Evolutionary conservation across 2,113 vertebrate species (phyloP), one percentile per base, ranked within the genome.

Genomic region (Pionites leucogaster): DNA sequence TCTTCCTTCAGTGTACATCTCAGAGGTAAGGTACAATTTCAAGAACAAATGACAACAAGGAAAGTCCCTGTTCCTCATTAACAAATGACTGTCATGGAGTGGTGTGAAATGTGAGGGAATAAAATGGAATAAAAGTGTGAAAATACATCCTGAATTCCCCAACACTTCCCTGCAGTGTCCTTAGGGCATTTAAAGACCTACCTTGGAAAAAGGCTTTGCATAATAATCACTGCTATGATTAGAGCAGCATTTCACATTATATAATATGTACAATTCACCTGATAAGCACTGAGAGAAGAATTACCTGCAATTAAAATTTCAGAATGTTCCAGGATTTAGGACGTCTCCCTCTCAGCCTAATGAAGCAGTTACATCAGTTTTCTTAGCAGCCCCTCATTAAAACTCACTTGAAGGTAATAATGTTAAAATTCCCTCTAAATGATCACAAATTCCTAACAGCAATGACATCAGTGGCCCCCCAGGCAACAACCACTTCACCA

Each of bases 151-250:
- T 89, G 62, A 93, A 96, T 95, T 97, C 47, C 93, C 88, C 57
- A 84, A 6, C 1, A 31, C 16, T 87, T 82, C 49, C 57, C 49
- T 92, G 77, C 74, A 82, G 70, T 42, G 63, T 92, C 95, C 93
- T 91, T 76, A 91, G 86, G 92, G 93, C 57, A 87, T 93, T 93
- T 89, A 41, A 94, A 95, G 81, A 91, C 88, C 81, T 94, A 62
- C 72, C 76, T 91, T 81, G 77, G 88, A 91, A 96, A 86, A 94
- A 78, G 64, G 44, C 85, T 94, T 90, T 97, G 95, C 90, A 92
- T 94, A 96, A 92, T 93, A 88, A 96, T 86, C 81, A 87, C 80
- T 91, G 72, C 57, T 93, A 87, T 93, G 91, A 92, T 95, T 93
- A 94, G 55, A 57, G 2, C 3, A 2, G 53, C 44, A 31, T 91